Conservation (phyloP, 2,113 vertebrate genomes). For the Neofelis nebulosa region DNA sequence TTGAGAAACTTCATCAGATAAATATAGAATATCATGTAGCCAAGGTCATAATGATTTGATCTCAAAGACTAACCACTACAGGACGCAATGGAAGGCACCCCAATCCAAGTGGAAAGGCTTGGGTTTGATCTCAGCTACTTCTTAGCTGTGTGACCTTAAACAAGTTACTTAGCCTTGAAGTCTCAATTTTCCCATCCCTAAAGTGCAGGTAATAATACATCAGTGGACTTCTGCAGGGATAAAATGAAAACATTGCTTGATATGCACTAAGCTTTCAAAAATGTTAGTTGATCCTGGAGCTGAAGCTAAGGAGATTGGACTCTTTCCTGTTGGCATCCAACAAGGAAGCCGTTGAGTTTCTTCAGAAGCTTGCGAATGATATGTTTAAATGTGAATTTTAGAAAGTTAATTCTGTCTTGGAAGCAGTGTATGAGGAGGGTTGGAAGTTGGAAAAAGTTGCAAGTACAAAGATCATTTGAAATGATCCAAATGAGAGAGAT, state of each 20-base stretch:
- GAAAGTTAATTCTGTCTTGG: conserved; percentile 75
- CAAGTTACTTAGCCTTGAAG: neutral
- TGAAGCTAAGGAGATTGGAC: conserved; percentile 66
- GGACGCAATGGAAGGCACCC: neutral
- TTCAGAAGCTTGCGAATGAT: conserved; percentile 62
- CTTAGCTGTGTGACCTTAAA: neutral
- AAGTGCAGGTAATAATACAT: neutral
- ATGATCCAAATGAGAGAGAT: conserved; percentile 20
- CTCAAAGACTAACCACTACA: neutral
- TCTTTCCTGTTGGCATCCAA: conserved; percentile 68
- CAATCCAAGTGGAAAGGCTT: neutral
- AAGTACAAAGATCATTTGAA: conserved; percentile 48
- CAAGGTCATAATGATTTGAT: neutral
- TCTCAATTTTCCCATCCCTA: neutral
- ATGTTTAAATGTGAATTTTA: conserved; percentile 72
- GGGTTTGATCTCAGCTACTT: neutral
- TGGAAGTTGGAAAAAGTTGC: conserved; percentile 29
- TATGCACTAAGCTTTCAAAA: conserved; percentile 63
- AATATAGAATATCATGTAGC: neutral
- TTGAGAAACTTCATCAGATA: neutral
- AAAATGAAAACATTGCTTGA: conserved; percentile 48
- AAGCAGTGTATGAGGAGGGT: conserved; percentile 22
- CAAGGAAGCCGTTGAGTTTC: conserved; percentile 36
- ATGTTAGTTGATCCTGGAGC: conserved; percentile 62
- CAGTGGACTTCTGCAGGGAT: conserved; percentile 38